These are phyloP conservation scores for Calephelis perditalis DNA, from an alignment of 2,888 invertebrate genomes.

Conservation along the genomic window DNA sequence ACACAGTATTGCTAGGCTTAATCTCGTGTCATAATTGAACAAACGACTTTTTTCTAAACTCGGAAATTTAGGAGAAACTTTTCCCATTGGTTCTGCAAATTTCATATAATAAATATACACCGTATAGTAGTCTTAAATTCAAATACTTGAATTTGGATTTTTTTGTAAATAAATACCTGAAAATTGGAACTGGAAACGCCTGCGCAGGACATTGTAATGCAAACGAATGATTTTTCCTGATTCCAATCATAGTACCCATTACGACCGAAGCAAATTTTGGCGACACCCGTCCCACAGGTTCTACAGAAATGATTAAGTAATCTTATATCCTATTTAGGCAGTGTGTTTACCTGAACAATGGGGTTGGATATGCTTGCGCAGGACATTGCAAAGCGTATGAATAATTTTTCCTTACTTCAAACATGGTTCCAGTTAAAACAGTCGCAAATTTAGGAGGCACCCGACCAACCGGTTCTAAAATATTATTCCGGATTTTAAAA, in stretches of 20 bases:
- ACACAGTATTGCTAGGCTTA: constrained; percentile 77
- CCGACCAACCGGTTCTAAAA: constrained; percentile 46
- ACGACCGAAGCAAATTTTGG: constrained; percentile 82
- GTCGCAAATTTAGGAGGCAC: constrained; percentile 79
- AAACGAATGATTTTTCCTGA: constrained; percentile 62
- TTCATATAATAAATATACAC: constrained; percentile 3
- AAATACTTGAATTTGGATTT: not conserved
- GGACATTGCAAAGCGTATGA: constrained; percentile 79
- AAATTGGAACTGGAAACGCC: constrained; percentile 81
- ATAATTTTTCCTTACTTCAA: constrained; percentile 70
- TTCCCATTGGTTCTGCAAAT: constrained; percentile 79
- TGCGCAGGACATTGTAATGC: constrained; percentile 82
- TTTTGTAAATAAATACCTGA: constrained; percentile 61
- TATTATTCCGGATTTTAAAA: constrained; percentile 26
- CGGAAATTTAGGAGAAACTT: constrained; percentile 82
- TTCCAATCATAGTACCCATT: constrained; percentile 79
- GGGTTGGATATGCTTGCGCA: constrained; percentile 82
- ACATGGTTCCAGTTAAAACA: constrained; percentile 70
- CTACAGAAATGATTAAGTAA: constrained; percentile 51
- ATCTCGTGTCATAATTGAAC: constrained; percentile 56
- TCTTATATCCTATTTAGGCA: constrained; percentile 8
- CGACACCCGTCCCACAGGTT: constrained; percentile 83
- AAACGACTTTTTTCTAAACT: constrained; percentile 63
- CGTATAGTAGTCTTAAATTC: not conserved
- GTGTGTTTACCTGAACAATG: constrained; percentile 72